phyloP scores from a whole-genome alignment of 2,888 invertebrate species.

The Lissonota sp. region DNA sequence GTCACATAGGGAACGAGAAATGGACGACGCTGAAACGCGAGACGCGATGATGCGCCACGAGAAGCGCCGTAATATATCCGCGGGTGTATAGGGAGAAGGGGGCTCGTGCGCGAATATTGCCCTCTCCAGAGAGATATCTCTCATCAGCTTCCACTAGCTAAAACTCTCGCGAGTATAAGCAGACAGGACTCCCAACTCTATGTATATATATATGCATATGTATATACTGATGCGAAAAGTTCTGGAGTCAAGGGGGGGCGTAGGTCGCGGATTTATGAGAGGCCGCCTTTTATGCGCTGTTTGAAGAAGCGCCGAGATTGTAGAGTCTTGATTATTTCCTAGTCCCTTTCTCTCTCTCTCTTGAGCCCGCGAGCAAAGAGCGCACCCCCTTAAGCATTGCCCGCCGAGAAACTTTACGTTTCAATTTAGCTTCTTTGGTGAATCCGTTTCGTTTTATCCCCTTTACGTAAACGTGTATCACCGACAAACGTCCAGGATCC shows the following conservation, averaged over 20 bases:
- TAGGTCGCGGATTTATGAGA: constrained; percentile 71
- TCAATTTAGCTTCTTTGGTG: constrained; percentile 71
- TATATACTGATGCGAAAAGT: constrained; percentile 6
- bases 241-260: constrained; percentile 41
- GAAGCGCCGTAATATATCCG: constrained; percentile 13
- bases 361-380: constrained; percentile 11
- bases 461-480: background rate
- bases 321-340: constrained; percentile 72
- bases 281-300: constrained; percentile 70
- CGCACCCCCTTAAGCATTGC: constrained; percentile 7
- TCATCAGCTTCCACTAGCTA: constrained; percentile 6
- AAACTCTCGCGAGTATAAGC: constrained; percentile 33
- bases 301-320: constrained; percentile 68
- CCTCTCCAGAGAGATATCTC: constrained; percentile 26
- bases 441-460: constrained; percentile 45
- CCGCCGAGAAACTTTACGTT: constrained; percentile 67
- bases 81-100: background rate
- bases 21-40: constrained; percentile 36
- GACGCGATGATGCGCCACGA: constrained; percentile 14
- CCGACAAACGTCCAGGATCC: too few species aligned
- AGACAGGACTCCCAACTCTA: constrained; percentile 29
- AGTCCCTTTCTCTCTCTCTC: constrained; percentile 35
- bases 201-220: background rate
- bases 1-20: constrained; percentile 21
- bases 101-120: constrained; percentile 11